These are phyloP conservation scores for Apamea crenata DNA, from an alignment of 2,888 invertebrate genomes.

Conservation along the genomic window DNA sequence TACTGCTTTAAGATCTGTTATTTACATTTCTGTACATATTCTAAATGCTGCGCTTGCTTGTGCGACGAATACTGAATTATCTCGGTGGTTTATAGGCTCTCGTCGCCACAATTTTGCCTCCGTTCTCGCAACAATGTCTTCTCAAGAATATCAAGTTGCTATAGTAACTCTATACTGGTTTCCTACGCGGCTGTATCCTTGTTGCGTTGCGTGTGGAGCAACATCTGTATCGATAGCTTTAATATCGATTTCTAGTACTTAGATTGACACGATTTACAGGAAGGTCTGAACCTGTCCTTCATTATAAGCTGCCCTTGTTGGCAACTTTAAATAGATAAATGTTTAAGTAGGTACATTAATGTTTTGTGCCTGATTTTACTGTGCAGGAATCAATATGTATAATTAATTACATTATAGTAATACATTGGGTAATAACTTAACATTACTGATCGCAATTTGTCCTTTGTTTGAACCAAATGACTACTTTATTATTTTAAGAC, in stretches of 20 bases:
- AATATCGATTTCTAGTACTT: constrained; percentile 50
- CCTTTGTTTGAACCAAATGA: constrained; percentile 16
- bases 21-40: constrained; percentile 37
- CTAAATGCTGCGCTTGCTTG: constrained; percentile 25
- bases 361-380: background rate
- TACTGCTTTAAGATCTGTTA: constrained; percentile 33
- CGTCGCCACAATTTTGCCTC: constrained; percentile 33
- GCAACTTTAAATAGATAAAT: constrained; percentile 2
- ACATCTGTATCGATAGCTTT: constrained; percentile 46
- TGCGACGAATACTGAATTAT: constrained; percentile 34
- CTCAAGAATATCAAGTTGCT: constrained; percentile 70
- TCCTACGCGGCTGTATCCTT: constrained; percentile 52
- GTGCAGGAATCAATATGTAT: background rate
- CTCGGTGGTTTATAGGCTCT: constrained; percentile 38
- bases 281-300: constrained; percentile 45
- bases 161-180: constrained; percentile 65
- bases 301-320: constrained; percentile 26
- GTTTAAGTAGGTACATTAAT: background rate
- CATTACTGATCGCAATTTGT: constrained; percentile 19
- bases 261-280: constrained; percentile 49
- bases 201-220: constrained; percentile 39
- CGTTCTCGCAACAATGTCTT: constrained; percentile 56
- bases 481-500: background rate
- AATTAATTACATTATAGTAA: no score
- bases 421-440: background rate